Evolutionary conservation across 2,888 invertebrate genomes (phyloP).

Genomic region (Anthrax anthrax): DNA sequence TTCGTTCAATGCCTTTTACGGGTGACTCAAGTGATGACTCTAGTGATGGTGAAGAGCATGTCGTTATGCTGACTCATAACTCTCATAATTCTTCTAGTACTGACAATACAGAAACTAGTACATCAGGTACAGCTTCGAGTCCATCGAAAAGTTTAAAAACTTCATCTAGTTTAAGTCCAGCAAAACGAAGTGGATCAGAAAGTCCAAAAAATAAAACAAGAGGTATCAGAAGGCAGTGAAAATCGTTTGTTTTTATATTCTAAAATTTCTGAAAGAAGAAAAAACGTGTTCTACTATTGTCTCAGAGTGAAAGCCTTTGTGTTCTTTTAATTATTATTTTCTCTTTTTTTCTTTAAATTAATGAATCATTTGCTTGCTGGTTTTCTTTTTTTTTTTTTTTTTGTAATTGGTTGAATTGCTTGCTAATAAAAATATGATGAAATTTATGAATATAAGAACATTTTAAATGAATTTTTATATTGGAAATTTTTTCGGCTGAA

Average conservation of each 20-base stretch:
- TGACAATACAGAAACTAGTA: conserved; percentile 43
- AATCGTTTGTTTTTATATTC: background rate
- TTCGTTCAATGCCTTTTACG: conserved; percentile 88
- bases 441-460: too few relatives aligned
- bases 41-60: conserved; percentile 72
- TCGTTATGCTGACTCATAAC: conserved; percentile 34
- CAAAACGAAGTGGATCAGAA: conserved; percentile 69
- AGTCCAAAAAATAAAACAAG: conserved; percentile 68
- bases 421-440: too few relatives aligned
- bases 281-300: too few relatives aligned
- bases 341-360: too few relatives aligned
- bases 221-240: conserved; percentile 39
- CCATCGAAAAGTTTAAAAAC: conserved; percentile 79
- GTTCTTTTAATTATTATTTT: too few relatives aligned
- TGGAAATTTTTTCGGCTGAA: conserved; percentile 18
- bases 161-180: conserved; percentile 70
- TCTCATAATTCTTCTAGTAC: conserved; percentile 37
- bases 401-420: too few relatives aligned
- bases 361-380: too few relatives aligned
- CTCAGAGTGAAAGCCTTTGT: too few relatives aligned
- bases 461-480: too few relatives aligned
- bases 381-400: too few relatives aligned
- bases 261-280: background rate
- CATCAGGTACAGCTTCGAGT: conserved; percentile 55
- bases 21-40: conserved; percentile 93